A percentile compares a stretch with the other conserved stretches of the same genome.
Evolutionary conservation across 2,113 vertebrate genomes (phyloP).

Genomic region (Stigmatopora argus): DNA sequence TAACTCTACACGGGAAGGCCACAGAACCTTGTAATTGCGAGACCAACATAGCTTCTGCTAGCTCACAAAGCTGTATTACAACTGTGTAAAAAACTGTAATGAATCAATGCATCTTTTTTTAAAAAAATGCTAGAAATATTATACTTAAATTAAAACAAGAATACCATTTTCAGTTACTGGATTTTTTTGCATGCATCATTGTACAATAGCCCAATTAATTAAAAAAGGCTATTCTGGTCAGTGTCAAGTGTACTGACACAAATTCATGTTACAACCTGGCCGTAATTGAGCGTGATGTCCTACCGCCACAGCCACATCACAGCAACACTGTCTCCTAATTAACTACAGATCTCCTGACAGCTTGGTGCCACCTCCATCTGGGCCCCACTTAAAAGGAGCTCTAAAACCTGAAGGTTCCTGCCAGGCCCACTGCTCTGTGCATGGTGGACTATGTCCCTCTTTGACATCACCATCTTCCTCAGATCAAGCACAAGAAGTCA

Average conservation of each 20-base stretch:
- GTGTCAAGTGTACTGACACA: constrained; percentile 52
- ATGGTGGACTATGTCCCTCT: constrained; percentile 54
- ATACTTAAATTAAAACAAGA: background rate
- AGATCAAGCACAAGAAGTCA: constrained; percentile 55
- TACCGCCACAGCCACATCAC: constrained; percentile 50
- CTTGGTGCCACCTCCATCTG: constrained; percentile 67
- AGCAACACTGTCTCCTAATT: constrained; percentile 64
- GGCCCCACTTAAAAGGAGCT: constrained; percentile 64
- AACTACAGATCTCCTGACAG: constrained; percentile 63
- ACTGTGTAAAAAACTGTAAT: too few relatives aligned
- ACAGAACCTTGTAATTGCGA: too few relatives aligned
- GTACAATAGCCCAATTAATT: constrained; percentile 24
- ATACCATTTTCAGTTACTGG: background rate
- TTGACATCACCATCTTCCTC: constrained; percentile 50
- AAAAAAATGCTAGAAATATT: background rate
- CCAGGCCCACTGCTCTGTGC: constrained; percentile 54
- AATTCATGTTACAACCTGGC: constrained; percentile 52
- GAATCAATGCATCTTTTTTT: constrained; percentile 3
- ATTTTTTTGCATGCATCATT: background rate
- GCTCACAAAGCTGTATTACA: too few relatives aligned
- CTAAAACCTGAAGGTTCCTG: constrained; percentile 66
- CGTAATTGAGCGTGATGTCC: constrained; percentile 63
- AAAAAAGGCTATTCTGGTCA: constrained; percentile 49
- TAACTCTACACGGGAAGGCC: too few relatives aligned
- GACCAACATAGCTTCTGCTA: too few relatives aligned